Evolutionary conservation across 2,797 vertebrate genomes (phyloP), one percentile per base, ranked within the genome.

Genomic region (Epinephelus coioides): DNA sequence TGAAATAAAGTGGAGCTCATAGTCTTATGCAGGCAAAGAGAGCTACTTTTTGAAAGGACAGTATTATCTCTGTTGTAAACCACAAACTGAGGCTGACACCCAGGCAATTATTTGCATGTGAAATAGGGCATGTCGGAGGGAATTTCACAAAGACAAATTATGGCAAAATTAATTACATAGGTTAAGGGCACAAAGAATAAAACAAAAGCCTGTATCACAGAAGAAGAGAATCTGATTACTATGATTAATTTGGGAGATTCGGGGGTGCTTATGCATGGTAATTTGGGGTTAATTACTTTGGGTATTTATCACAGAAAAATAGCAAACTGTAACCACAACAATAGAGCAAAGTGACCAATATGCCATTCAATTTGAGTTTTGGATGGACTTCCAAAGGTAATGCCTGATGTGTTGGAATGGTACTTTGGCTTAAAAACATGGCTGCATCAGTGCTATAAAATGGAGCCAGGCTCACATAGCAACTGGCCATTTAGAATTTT

Each of bases 191-290:
- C 73, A 88, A 76, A 86, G 88, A 90, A 83, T 89, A 90, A 91
- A 94, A 89, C 78, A 90, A 91, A 91, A 89, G 66, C 51, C 69
- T 38, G 62, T 51, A 66, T 86, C 77, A 86, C 73, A 81, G 55
- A 73, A 89, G 63, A 88, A 82, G 63, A 79, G 56, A 86, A 91
- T 93, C 76, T 82, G 85, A 92, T 93, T 91, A 83, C 77, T 61
- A 71, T 90, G 86, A 94, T 92, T 92, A 67, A 92, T 94, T 91
- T 90, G 75, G 68, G 50, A 87, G 82, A 91, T 90, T 88, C 66
- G 7, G 63, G 65, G 72, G 56, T 76, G 84, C 60, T 89, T 85
- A 76, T 78, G 83, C 69, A 83, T 91, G 75, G 62, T 67, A 83
- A 83, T 85, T 82, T 85, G 77, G 69, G 81, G 86, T 91, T 92